Base-by-base conservation (phyloP, 2,797 vertebrate genomes). In the Nannoperca obscura region DNA sequence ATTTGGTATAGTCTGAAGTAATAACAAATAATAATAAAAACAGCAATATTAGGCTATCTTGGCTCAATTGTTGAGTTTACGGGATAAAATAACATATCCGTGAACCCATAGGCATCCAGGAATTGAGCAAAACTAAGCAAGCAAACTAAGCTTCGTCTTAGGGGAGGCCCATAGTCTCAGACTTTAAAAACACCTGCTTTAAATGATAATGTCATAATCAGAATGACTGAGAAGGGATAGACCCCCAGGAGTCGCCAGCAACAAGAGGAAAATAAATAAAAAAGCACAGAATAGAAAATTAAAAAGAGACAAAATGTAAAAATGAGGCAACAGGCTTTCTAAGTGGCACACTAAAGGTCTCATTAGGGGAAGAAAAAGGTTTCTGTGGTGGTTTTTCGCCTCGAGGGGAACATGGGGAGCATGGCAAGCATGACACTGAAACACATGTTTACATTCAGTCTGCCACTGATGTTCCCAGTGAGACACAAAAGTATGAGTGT, bases 381-480 rank as follows among this genome's bases (percentile, higher is more conserved):
- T 60, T 44, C 13, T 60, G 22, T 64, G 27, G 13, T 65, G 46
- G 32, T 44, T 77, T 80, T 73, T 63, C 38, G 63, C 57, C 74
- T 76, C 17, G 4, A 59, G 62, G 68, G 64, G 54, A 46, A 44
- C n/a, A 49, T 15, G 30, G 6, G 24, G 24, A 71, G 71, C 61
- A 59, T 68, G 74, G 38, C 9, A 59, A 75, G 66, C 42, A 57
- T 47, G 46, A 86, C 30, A 62, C 59, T 24, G 38, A 80, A 53
- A 27, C 55, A 69, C 44, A 62, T 79, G 76, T 84, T 82, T 74
- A 76, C 54, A 64, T 80, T 67, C 47, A 57, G 54, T 62, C 50
- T 47, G 59, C 67, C 42, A 54, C 47, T 78, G 82, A 84, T 73
- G 65, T 40, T 36, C n/a, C 40, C 64, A 46, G 17, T 40, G 60